Conservation (phyloP, 1,140 invertebrate species). For the Meloidogyne exigua region DNA sequence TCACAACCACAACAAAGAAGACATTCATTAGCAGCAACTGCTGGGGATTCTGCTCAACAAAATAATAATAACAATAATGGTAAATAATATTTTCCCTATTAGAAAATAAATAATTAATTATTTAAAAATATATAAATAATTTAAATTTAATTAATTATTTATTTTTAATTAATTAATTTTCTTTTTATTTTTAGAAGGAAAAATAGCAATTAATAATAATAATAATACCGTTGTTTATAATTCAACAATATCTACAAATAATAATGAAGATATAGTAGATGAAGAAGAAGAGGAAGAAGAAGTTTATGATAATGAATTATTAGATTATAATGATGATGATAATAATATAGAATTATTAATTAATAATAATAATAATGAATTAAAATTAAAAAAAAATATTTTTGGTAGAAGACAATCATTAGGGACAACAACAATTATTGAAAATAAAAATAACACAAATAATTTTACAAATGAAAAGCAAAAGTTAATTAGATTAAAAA, state of each 20-base stretch:
- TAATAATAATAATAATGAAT: background rate
- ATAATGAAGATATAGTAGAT: slow-evolving; percentile 30
- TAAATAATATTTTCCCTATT: too few species aligned
- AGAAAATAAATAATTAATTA: too few species aligned
- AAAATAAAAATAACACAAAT: background rate
- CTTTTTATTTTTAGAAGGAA: too few species aligned
- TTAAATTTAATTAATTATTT: too few species aligned
- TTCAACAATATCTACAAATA: slow-evolving; percentile 11
- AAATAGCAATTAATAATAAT: background rate
- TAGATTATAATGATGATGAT: slow-evolving; percentile 38
- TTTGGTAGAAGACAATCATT: background rate
- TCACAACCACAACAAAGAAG: slow-evolving; percentile 41
- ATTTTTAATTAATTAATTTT: too few species aligned
- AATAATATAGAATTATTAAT: slow-evolving; percentile 31
- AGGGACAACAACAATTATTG: background rate
- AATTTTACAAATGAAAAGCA: background rate
- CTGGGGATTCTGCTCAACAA: slow-evolving; percentile 10
- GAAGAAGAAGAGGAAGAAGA: slow-evolving; percentile 48
- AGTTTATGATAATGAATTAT: slow-evolving; percentile 49
- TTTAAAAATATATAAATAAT: too few species aligned
- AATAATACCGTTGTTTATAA: too few species aligned
- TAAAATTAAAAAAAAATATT: background rate
- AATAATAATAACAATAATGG: background rate
- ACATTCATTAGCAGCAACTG: slow-evolving; percentile 41
- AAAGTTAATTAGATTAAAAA: slow-evolving; percentile 1